Base-by-base conservation (phyloP, 2,113 vertebrate species). In the Pteronura brasiliensis region DNA sequence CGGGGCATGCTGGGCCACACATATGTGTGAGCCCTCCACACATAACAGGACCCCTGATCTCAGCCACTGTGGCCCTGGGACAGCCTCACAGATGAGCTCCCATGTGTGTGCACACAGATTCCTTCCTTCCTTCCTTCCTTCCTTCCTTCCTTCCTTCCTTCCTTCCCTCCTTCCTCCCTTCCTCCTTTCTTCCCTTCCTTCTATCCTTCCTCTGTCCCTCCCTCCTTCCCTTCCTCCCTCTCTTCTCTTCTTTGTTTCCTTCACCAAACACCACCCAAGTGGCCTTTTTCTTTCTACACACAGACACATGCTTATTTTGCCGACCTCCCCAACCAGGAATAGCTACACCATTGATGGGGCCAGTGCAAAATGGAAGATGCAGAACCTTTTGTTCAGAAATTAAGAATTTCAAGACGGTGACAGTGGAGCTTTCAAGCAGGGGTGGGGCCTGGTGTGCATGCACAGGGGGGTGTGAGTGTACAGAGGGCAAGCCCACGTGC, bases 271-370 rank as follows among this genome's bases (percentile, higher is more conserved):
- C 63, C 44, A 69, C 34, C 47, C 82, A 47, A 31, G 57, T 8
- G 9, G 90, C n/a, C 72, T 39, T 65, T 34, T 20, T 27, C 55
- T 44, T 44, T 93, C 52, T 61, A 76, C 3, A 27, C 21, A 95
- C 7, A 91, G 31, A 81, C 23, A 96, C 36, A 39, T 14, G 89
- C 61, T 67, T 95, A 20, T 52, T 97, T 91, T 82, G 82, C 89
- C 29, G 21, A 44, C 42, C 39, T 86, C 57, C 44, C 72, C 44
- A 90, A 47, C 36, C 36, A 42, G 25, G 15, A 44, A 83, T 59
- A 90, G 27, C 84, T 71, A 36, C 23, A 12, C 83, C 47, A 84
- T 47, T 83, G 47, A 36, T 36, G 25, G 34, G 11, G 29, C 12
- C 36, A 80, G 36, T 36, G 9, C 84, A 90, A 94, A 90, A 63